These are phyloP conservation scores for Fistularia commersonii DNA, from an alignment of 2,797 vertebrate species.

Conservation along the genomic window DNA sequence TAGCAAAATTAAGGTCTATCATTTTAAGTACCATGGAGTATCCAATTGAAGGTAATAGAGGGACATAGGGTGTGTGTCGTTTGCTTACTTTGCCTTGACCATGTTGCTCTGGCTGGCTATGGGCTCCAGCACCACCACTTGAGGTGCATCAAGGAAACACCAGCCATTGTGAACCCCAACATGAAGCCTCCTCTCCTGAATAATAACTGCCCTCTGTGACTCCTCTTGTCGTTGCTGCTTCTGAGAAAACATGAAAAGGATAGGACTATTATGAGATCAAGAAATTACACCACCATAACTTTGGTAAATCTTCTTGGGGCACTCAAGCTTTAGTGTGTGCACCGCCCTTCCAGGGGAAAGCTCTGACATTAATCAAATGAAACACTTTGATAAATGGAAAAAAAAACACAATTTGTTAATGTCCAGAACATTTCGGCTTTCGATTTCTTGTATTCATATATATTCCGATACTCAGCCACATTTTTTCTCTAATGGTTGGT, in stretches of 20 bases:
- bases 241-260: constrained; percentile 48
- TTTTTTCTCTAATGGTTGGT: too few species aligned
- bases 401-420: too few species aligned
- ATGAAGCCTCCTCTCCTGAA: constrained; percentile 88
- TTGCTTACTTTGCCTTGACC: constrained; percentile 69
- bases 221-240: constrained; percentile 54
- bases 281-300: not conserved
- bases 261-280: not conserved
- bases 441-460: too few species aligned
- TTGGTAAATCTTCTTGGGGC: not conserved
- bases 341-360: too few species aligned
- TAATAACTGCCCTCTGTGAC: constrained; percentile 34
- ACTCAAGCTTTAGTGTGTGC: too few species aligned
- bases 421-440: too few species aligned
- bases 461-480: too few species aligned
- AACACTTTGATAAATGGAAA: too few species aligned
- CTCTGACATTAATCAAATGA: too few species aligned
- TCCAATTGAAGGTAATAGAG: constrained; percentile 1
- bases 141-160: constrained; percentile 84
- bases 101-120: constrained; percentile 51
- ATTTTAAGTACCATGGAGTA: not conserved
- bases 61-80: not conserved
- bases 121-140: constrained; percentile 84
- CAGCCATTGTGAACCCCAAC: constrained; percentile 90
- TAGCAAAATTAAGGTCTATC: constrained; percentile 7